Percentiles rank a stretch among this genome's conserved stretches.
Conservation (phyloP, 2,797 vertebrate species). For the Sardinella longiceps region DNA sequence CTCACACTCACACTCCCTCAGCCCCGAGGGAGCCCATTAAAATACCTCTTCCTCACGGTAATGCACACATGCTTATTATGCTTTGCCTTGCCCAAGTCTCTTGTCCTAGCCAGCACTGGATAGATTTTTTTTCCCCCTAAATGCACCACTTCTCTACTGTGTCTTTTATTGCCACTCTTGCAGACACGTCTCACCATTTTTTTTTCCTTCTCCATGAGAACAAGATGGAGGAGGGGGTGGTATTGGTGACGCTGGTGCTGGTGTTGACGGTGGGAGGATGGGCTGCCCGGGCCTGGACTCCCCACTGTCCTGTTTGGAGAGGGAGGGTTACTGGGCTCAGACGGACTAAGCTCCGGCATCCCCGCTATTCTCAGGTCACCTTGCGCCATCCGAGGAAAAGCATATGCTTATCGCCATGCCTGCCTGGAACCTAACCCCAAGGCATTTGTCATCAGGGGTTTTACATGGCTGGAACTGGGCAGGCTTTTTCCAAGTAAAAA, state of each 20-base stretch:
- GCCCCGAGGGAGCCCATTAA: conserved; percentile 55
- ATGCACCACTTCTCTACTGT: conserved; percentile 45
- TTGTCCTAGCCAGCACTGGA: neutral
- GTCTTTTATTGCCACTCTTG: conserved; percentile 31
- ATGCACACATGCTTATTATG: conserved; percentile 48
- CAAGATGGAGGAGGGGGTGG: neutral
- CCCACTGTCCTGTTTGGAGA: neutral
- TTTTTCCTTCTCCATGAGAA: neutral
- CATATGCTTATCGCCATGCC: conserved; percentile 63
- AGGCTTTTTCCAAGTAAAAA: neutral
- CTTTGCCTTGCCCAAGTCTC: neutral
- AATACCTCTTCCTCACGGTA: conserved; percentile 50
- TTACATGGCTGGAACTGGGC: neutral
- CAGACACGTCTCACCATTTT: conserved; percentile 34
- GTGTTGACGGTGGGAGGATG: no score
- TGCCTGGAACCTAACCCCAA: conserved; percentile 65
- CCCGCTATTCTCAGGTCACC: conserved; percentile 57
- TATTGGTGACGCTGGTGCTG: neutral
- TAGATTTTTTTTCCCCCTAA: neutral
- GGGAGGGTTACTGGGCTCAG: neutral
- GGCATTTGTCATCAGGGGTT: neutral
- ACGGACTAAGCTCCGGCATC: conserved; percentile 57
- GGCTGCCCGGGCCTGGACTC: neutral
- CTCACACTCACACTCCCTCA: conserved; percentile 23
- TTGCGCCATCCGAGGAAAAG: conserved; percentile 44